A percentile compares a stretch with the other conserved stretches of the same genome.
These are phyloP conservation scores for Fukomys damarensis DNA, from an alignment of 2,113 vertebrate genomes.

Conservation along the genomic window DNA sequence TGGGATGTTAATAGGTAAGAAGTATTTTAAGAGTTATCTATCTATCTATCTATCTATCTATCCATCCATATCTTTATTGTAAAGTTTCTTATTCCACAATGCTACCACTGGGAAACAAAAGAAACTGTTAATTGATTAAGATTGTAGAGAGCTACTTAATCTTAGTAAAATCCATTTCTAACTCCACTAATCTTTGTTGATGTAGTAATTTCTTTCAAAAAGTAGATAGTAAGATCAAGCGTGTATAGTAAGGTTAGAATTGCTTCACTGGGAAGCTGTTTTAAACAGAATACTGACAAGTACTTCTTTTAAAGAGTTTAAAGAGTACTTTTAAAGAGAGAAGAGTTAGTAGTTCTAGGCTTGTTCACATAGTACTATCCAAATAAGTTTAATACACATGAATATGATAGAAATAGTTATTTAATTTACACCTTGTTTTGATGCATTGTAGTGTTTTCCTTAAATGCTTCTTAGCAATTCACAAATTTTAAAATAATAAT, in stretches of 20 bases:
- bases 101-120: background rate
- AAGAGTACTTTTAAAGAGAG: no score
- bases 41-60: background rate
- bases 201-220: conserved; percentile 58
- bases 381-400: background rate
- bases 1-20: conserved; percentile 89
- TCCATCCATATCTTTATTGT: background rate
- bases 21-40: background rate
- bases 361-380: background rate
- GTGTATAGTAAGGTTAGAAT: conserved; percentile 37
- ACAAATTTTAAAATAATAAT: conserved; percentile 13
- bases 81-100: background rate
- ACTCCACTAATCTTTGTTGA: conserved; percentile 49
- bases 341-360: background rate
- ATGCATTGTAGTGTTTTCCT: background rate
- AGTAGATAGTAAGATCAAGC: background rate
- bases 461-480: background rate
- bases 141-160: conserved; percentile 39
- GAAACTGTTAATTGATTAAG: conserved; percentile 24
- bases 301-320: background rate
- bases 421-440: conserved; percentile 14
- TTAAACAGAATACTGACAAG: conserved; percentile 27
- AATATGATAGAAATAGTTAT: background rate
- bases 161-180: conserved; percentile 56
- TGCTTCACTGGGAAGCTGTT: background rate